phyloP scores from a whole-genome alignment of 2,113 vertebrate species.

The Paradoxurus hermaphroditus region DNA sequence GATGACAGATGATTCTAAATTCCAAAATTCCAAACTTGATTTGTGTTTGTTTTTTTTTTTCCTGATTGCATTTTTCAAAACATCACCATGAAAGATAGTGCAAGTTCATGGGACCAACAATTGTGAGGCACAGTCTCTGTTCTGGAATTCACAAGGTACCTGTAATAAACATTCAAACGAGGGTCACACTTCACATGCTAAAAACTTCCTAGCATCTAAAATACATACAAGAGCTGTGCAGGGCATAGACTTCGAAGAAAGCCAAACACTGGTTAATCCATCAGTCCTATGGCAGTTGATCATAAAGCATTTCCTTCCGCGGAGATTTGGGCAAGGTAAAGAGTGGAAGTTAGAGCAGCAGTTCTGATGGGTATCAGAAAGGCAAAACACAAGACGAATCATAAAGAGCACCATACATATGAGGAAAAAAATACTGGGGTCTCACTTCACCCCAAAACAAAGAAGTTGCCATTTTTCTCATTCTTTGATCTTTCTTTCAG shows the following conservation, averaged over 20 bases:
- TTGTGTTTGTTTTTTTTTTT: neutral
- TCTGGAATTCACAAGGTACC: constrained; percentile 59
- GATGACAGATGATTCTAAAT: neutral
- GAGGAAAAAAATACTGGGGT: constrained; percentile 40
- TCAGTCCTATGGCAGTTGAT: constrained; percentile 78
- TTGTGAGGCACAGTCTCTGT: constrained; percentile 67
- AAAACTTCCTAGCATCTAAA: constrained; percentile 65
- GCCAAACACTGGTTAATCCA: constrained; percentile 73
- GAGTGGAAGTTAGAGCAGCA: constrained; percentile 48
- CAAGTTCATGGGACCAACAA: constrained; percentile 58
- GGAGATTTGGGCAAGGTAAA: constrained; percentile 73
- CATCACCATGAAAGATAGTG: constrained; percentile 5
- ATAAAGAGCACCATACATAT: constrained; percentile 72
- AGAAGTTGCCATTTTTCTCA: neutral
- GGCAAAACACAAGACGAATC: constrained; percentile 57
- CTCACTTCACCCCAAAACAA: neutral
- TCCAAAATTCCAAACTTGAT: constrained; percentile 27
- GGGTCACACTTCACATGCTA: constrained; percentile 54
- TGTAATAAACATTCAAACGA: constrained; percentile 67
- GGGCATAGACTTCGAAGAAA: constrained; percentile 68
- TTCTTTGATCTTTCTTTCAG: neutral
- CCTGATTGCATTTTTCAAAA: constrained; percentile 38
- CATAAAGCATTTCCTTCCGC: constrained; percentile 70
- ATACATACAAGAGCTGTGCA: constrained; percentile 58
- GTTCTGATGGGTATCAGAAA: constrained; percentile 58